Conservation (phyloP, 92 coral and sea anemone genomes). For the Porites lobata region DNA sequence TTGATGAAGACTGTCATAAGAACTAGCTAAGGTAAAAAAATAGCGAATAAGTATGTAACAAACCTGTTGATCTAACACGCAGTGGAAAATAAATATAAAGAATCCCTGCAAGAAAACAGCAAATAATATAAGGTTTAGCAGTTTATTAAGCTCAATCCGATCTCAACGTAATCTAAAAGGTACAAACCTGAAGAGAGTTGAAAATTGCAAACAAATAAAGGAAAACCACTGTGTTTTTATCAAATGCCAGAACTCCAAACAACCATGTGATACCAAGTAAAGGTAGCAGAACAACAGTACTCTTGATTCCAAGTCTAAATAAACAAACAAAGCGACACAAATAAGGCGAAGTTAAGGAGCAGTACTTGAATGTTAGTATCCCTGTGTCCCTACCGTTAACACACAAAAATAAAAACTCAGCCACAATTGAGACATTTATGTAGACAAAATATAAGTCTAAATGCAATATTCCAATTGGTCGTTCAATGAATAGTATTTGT, state of each 20-base stretch:
- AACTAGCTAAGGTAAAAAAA: no score
- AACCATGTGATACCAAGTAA: slow-evolving; percentile 91
- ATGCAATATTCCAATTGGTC: no score
- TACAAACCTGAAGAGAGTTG: slow-evolving; percentile 89
- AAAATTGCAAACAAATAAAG: slow-evolving; percentile 87
- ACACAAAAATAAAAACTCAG: no score
- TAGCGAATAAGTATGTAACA: not conserved
- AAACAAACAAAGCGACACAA: not conserved
- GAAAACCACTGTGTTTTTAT: slow-evolving; percentile 63
- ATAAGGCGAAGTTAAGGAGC: not conserved
- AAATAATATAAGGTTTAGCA: not conserved
- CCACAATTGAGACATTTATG: no score
- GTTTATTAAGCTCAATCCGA: not conserved
- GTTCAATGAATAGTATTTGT: no score
- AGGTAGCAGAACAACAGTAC: slow-evolving; percentile 77
- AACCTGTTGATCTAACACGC: slow-evolving; percentile 77
- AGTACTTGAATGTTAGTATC: no score
- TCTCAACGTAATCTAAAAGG: not conserved
- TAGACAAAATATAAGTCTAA: no score
- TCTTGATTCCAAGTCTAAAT: slow-evolving; percentile 69
- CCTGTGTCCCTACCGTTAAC: no score
- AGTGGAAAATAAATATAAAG: slow-evolving; percentile 74
- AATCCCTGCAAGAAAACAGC: slow-evolving; percentile 55
- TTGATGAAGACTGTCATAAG: no score
- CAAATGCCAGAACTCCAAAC: slow-evolving; percentile 86